phyloP scores from a whole-genome alignment of 2,113 vertebrate species.

The Eulacestoma nigropectus region DNA sequence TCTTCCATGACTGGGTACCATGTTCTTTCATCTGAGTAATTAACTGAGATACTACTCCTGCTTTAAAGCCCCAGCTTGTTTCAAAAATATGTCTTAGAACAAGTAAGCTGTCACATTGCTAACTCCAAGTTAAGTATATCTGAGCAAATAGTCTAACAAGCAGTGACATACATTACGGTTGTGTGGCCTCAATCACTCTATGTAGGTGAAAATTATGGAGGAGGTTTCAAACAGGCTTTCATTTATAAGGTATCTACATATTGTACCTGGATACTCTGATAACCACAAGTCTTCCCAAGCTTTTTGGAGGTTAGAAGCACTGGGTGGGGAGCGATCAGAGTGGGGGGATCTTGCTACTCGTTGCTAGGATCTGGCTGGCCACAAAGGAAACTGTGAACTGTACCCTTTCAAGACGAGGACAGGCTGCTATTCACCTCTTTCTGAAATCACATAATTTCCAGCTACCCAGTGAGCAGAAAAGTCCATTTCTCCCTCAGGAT shows the following conservation, averaged over 20 bases:
- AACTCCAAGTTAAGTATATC: background rate
- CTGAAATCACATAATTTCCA: background rate
- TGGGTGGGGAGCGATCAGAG: fast-evolving
- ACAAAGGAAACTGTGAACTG: background rate
- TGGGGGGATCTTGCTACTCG: background rate
- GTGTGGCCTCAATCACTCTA: background rate
- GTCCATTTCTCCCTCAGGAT: background rate
- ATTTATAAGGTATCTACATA: background rate
- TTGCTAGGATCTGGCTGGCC: background rate
- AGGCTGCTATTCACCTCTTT: background rate
- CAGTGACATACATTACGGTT: background rate
- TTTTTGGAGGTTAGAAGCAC: background rate
- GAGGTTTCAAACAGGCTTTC: background rate
- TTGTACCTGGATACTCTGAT: background rate
- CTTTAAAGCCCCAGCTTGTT: background rate
- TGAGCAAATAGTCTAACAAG: background rate
- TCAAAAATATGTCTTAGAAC: background rate
- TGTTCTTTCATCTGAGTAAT: background rate
- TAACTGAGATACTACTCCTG: background rate
- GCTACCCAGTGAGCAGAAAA: background rate
- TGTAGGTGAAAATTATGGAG: background rate
- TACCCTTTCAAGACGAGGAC: background rate
- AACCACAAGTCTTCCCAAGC: background rate
- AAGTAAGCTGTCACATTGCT: background rate
- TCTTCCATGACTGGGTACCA: background rate